Base-by-base conservation (phyloP, 2,797 vertebrate genomes). In the Lutjanus campechanus region DNA sequence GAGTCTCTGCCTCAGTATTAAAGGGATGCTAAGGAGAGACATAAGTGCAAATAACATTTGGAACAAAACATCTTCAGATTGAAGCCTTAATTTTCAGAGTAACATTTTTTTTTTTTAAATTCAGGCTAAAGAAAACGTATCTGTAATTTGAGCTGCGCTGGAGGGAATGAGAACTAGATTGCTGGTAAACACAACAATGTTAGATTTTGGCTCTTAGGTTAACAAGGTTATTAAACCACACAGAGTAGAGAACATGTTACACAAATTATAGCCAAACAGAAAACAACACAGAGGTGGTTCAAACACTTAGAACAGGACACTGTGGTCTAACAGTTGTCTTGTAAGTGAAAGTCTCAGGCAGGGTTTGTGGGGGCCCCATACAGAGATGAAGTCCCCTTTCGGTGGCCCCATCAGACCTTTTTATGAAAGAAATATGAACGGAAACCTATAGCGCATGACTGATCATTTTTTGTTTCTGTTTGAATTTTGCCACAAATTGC, bases 21-120 rank as follows among this genome's bases (percentile, higher is more conserved):
- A 68, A 82, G 49, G 17, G 22, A 79, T 15, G 8, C 65, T 36
- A 53, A 78, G 71, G 47, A 68, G 60, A 81, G n/a, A 76, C 71
- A 67, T 66, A 41, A 79, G 55, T 64, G 62, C 73, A 88, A 76
- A 77, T 87, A 72, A 76, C 62, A 73, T 76, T 41, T 76, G 20
- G 75, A 67, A 75, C 47, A 47, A 55, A 64, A 68, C 36, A 2
- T 77, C 73, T 50, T 76, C 1, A 64, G 50, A 69, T 66, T 4
- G n/a, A 12, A 65, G 49, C 43, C 17, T 65, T 80, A 10, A 81
- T 78, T 76, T 79, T 51, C 46, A 50, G 7, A 53, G 49, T 5
- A 11, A 41, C 11, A n/a, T 53, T 46, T 54, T 22, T 53, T 59
- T 41, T 36, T 22, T 53, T 59, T 41, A 22, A 43, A 64, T 36